Base-by-base conservation (phyloP, 2,113 vertebrate species). In the Prochilodus magdalenae region DNA sequence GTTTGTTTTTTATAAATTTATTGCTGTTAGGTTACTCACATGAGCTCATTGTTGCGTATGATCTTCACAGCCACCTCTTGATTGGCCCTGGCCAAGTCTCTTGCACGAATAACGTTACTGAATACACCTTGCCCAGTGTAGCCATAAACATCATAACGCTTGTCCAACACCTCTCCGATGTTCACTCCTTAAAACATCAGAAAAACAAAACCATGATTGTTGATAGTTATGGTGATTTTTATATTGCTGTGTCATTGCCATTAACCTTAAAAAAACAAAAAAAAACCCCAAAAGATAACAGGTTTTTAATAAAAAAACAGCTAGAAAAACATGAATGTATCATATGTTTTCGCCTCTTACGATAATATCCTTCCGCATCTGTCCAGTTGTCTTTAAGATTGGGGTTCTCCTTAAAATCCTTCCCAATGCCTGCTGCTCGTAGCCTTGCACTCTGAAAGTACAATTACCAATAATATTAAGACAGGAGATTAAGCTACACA, bases 311-410 rank as follows among this genome's bases (percentile, higher is more conserved):
- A n/a, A n/a, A n/a, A n/a, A n/a, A n/a, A n/a, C n/a, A n/a, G n/a
- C n/a, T n/a, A n/a, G n/a, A n/a, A n/a, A n/a, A n/a, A n/a, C n/a
- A n/a, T n/a, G n/a, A n/a, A n/a, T n/a, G n/a, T n/a, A n/a, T n/a
- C n/a, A 24, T 8, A 6, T 49, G n/a, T 22, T 55, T 16, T 33
- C 24, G 15, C 15, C 5, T 94, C 97, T 95, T 90, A 99, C 98
- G 95, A 82, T 99, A 99, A 92, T 99, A 99, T 77, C 98, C 98
- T 88, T 99, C 98, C 22, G 98, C 96, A 85, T 99, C 98, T 0
- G 98, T 99, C 98, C 98, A 99, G 92, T 99, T 99, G 92, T 99
- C 98, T 92, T 95, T 95, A 89, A 99, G 97, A 90, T 98, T 99
- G 79, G 98, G 98, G 91, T 99, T 99, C 90, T 99, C 98, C 89